Percentiles rank a stretch among this genome's conserved stretches.
Evolutionary conservation across 2,113 vertebrate genomes (phyloP).

Genomic region (Scolopax mira): DNA sequence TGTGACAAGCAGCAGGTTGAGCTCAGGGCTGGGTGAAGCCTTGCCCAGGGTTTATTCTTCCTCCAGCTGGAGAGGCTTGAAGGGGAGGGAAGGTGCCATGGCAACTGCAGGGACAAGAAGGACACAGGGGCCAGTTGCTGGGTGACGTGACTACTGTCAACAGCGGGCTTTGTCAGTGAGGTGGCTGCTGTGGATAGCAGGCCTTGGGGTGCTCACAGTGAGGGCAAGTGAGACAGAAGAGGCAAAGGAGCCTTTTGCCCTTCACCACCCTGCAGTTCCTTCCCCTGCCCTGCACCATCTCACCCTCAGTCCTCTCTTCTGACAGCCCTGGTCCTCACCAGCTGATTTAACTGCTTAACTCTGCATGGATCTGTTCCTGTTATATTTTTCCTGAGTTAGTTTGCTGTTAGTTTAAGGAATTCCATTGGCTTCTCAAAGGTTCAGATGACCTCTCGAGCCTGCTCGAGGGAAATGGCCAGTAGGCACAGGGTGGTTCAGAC

Average conservation of each 20-base stretch:
- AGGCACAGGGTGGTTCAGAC: background rate
- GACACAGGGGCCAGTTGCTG: background rate
- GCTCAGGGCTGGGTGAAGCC: background rate
- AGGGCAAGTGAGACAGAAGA: no score
- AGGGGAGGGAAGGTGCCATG: no score
- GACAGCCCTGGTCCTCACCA: no score
- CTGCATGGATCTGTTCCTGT: background rate
- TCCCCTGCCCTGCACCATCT: fast-evolving
- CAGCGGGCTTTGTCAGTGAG: background rate
- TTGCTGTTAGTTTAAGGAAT: background rate
- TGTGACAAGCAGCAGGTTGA: background rate
- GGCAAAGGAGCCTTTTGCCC: background rate
- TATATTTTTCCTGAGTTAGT: background rate
- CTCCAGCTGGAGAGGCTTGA: background rate
- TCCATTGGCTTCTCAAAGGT: background rate
- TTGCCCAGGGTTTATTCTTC: no score
- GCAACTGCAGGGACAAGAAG: background rate
- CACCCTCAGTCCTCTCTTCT: no score
- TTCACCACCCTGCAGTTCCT: no score
- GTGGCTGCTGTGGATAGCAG: background rate
- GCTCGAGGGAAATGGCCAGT: background rate
- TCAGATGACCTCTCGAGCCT: background rate
- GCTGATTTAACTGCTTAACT: background rate
- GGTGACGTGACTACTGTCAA: no score
- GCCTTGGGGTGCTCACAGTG: no score